Base-by-base conservation (phyloP, 2,113 vertebrate species). In the Sardina pilchardus region DNA sequence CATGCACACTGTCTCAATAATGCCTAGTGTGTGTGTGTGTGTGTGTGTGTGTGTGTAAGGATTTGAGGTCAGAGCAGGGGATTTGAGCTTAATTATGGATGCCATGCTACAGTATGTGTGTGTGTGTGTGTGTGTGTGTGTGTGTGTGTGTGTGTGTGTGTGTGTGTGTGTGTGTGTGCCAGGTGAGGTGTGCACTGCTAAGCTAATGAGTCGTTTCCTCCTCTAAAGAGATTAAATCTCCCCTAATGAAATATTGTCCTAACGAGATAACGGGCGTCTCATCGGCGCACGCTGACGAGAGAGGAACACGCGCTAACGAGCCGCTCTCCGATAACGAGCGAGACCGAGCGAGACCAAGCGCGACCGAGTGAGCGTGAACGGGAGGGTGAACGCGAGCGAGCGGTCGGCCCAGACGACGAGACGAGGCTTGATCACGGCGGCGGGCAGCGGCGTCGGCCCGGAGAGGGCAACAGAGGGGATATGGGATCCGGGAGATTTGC, bases 1-100 rank as follows among this genome's bases (percentile, higher is more conserved):
- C 39, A 42, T 42, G 39, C 39, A 42, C 4, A 42, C 2, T 42
- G n/a, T n/a, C n/a, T n/a, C n/a, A n/a, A n/a, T n/a, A n/a, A n/a
- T n/a, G n/a, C n/a, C n/a, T n/a, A n/a, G n/a, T 82, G 14, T 39
- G 19, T 83, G 59, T n/a, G 43, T 84, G 83, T 71, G 59, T 42
- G 36, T 43, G 50, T 12, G 21, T n/a, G 53, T 43, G 34, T 59
- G 48, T 39, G 48, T 39, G 10, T 59, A 30, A 17, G 7, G 43
- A 34, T 59, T 30, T 63, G 82, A 3, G 50, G 16, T 17, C 50
- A 21, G 50, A 53, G 47, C 14, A 48, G 7, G 47, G 14, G 47
- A 10, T 48, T 2, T 50, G 48, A n/a, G n/a, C n/a, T n/a, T n/a
- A n/a, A n/a, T n/a, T n/a, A n/a, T n/a, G n/a, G n/a, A n/a, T n/a